These are phyloP conservation scores for Trichonephila inaurata DNA, from an alignment of 1,140 invertebrate genomes.

Conservation along the genomic window DNA sequence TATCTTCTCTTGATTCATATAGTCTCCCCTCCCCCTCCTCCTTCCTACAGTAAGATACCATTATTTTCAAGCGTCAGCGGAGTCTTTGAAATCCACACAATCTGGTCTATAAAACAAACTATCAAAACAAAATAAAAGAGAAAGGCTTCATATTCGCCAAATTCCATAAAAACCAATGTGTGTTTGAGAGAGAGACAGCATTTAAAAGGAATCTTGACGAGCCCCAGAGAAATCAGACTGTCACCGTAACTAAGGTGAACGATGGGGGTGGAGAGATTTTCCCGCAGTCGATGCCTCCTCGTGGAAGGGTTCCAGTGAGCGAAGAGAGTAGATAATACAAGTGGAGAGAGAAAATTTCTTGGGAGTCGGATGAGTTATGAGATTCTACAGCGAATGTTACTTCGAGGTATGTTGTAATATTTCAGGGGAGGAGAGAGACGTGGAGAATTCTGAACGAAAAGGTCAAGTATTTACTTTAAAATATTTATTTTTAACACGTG, in stretches of 20 bases:
- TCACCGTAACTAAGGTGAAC: background rate
- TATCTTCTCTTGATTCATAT: too few relatives aligned
- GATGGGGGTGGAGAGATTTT: background rate
- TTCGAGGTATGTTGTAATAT: background rate
- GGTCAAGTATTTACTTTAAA: too few relatives aligned
- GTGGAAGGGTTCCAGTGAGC: background rate
- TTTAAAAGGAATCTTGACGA: conserved; percentile 48
- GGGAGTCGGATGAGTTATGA: background rate
- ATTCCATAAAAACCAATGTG: conserved; percentile 20
- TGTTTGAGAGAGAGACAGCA: background rate
- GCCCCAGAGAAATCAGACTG: conserved; percentile 50
- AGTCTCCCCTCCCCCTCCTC: too few relatives aligned
- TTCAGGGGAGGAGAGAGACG: too few relatives aligned
- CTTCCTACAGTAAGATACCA: too few relatives aligned
- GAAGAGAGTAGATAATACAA: background rate
- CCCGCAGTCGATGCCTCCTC: background rate
- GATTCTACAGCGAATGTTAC: background rate
- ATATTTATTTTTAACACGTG: too few relatives aligned
- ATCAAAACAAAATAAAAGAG: too few relatives aligned
- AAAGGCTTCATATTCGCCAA: background rate
- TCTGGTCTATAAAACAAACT: too few relatives aligned
- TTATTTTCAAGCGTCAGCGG: too few relatives aligned
- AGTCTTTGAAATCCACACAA: too few relatives aligned
- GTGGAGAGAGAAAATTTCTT: background rate
- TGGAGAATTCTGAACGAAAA: too few relatives aligned